These are phyloP conservation scores for Odontocolon sp. DNA, from an alignment of 2,888 invertebrate species.

Conservation along the genomic window DNA sequence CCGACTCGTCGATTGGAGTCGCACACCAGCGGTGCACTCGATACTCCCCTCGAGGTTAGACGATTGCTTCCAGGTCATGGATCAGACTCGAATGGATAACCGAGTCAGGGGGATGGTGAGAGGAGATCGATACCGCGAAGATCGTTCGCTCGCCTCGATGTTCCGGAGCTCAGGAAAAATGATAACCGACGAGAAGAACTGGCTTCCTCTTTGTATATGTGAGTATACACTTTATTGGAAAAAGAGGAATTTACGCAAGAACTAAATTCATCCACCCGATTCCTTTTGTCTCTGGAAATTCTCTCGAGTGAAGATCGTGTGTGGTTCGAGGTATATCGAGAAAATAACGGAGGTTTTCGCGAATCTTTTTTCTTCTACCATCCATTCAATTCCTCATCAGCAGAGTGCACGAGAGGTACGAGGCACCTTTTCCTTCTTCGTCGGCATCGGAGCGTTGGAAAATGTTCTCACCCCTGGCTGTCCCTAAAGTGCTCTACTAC, in stretches of 20 bases:
- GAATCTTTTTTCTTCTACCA: constrained; percentile 36
- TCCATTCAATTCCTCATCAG: constrained; percentile 72
- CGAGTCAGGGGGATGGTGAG: constrained; percentile 3
- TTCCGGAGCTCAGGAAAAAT: not conserved
- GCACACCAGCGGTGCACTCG: constrained; percentile 26
- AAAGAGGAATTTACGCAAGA: constrained; percentile 13
- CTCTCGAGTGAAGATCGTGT: constrained; percentile 23
- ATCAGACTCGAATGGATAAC: constrained; percentile 29
- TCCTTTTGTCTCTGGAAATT: constrained; percentile 60
- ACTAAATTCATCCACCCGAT: not conserved
- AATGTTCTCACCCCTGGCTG: not conserved
- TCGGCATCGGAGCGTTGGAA: not conserved
- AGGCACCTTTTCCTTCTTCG: constrained; percentile 56
- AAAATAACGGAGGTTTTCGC: constrained; percentile 11
- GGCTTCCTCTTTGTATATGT: not conserved
- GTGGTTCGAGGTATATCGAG: not conserved
- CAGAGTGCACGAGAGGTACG: constrained; percentile 65
- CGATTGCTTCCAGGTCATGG: constrained; percentile 54
- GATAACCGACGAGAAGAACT: not conserved
- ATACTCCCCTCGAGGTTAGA: constrained; percentile 44
- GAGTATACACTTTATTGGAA: not conserved
- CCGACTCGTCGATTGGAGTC: constrained; percentile 30
- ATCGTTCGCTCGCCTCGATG: constrained; percentile 10
- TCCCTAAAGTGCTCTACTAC: constrained; percentile 60
- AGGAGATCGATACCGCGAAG: constrained; percentile 40